Evolutionary conservation across 2,113 vertebrate genomes (phyloP).

Genomic region (Neodontobutis hainanensis): DNA sequence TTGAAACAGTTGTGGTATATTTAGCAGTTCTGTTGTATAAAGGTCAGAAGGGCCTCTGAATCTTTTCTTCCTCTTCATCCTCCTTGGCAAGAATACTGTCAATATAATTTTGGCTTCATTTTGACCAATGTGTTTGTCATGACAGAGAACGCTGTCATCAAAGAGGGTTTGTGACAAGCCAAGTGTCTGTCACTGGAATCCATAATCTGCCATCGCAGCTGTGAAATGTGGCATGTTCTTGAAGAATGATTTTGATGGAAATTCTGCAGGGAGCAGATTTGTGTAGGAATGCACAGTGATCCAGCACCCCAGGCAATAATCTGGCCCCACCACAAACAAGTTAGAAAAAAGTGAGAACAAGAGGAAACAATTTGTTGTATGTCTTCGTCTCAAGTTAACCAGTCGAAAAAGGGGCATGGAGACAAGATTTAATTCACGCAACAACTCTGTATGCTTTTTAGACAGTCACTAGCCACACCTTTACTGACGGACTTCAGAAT

Average conservation of each 20-base stretch:
- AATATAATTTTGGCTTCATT: background rate
- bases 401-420: background rate
- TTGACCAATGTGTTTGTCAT: background rate
- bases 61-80: background rate
- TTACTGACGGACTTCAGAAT: background rate
- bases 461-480: background rate
- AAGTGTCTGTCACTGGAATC: conserved; percentile 20
- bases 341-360: conserved; percentile 18
- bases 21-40: background rate
- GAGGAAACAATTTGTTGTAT: conserved; percentile 20
- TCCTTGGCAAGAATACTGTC: background rate
- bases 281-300: conserved; percentile 62
- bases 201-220: conserved; percentile 22
- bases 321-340: conserved; percentile 18
- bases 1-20: background rate
- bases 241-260: conserved; percentile 24
- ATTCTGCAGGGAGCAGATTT: conserved; percentile 48
- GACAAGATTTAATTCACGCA: too few relatives aligned
- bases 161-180: conserved; percentile 16
- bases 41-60: background rate
- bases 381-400: conserved; percentile 39
- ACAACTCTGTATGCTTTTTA: too few relatives aligned
- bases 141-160: conserved; percentile 27
- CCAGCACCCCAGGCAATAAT: conserved; percentile 38
- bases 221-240: conserved; percentile 12